A percentile compares a stretch with the other conserved stretches of the same genome.
Evolutionary conservation across 2,888 invertebrate species (phyloP).

Genomic region (Pantelozetes paolii): DNA sequence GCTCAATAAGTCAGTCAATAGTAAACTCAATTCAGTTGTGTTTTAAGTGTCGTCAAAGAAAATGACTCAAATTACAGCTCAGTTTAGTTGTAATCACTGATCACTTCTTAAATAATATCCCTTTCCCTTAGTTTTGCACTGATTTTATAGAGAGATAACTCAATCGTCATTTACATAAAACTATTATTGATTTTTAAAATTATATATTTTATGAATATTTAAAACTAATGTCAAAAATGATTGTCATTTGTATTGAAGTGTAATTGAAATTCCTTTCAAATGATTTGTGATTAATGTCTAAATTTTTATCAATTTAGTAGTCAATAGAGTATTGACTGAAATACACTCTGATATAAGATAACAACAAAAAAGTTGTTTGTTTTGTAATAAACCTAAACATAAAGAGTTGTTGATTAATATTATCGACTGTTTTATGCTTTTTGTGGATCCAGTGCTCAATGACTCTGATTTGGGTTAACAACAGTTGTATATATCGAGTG

Average conservation of each 20-base stretch:
- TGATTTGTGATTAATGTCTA: neutral
- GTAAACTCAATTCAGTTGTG: neutral
- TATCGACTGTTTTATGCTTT: neutral
- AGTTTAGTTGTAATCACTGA: neutral
- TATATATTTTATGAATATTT: neutral
- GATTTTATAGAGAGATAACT: no score
- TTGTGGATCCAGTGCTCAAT: neutral
- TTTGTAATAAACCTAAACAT: neutral
- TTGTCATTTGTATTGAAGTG: no score
- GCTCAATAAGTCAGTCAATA: constrained; percentile 19
- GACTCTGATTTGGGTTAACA: neutral
- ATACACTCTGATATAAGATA: no score
- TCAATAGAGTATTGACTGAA: no score
- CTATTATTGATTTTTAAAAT: neutral
- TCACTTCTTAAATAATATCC: neutral
- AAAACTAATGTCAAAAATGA: no score
- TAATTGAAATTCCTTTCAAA: no score
- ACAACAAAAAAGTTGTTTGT: no score
- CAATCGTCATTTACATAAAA: neutral
- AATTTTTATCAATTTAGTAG: no score
- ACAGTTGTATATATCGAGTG: neutral
- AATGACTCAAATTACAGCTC: neutral
- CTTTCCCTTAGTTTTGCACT: no score
- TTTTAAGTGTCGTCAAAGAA: neutral
- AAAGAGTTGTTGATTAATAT: constrained; percentile 15